Conservation (phyloP, 1,140 invertebrate genomes). For the Sminthurides bifidus region DNA sequence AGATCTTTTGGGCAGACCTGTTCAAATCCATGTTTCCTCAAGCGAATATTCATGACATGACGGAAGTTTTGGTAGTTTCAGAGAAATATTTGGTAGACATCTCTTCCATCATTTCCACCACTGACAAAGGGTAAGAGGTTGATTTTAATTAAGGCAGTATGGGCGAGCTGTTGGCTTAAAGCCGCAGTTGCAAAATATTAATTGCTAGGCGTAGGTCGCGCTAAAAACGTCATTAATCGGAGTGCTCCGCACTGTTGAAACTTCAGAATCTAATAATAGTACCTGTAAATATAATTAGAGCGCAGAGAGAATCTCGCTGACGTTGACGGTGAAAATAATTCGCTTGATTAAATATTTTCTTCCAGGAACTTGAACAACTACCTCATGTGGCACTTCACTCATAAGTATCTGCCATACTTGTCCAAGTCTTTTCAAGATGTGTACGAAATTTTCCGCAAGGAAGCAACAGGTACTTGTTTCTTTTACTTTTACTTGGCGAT, state of each 20-base stretch:
- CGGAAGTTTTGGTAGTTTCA: slow-evolving; percentile 44
- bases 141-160: too few relatives aligned
- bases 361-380: slow-evolving; percentile 48
- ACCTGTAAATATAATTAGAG: too few relatives aligned
- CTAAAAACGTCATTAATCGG: neutral
- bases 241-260: neutral
- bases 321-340: neutral
- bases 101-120: slow-evolving; percentile 44
- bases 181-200: too few relatives aligned
- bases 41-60: slow-evolving; percentile 41
- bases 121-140: slow-evolving; percentile 41
- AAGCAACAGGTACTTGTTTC: slow-evolving; percentile 43
- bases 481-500: too few relatives aligned
- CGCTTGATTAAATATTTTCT: slow-evolving; percentile 13
- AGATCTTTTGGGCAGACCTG: slow-evolving; percentile 46
- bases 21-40: slow-evolving; percentile 45
- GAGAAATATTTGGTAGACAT: slow-evolving; percentile 44
- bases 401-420: slow-evolving; percentile 46
- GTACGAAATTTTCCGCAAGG: slow-evolving; percentile 41
- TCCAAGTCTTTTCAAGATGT: slow-evolving; percentile 44
- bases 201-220: too few relatives aligned
- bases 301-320: too few relatives aligned
- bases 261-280: neutral
- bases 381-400: slow-evolving; percentile 47
- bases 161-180: too few relatives aligned